Percentiles rank a stretch among this genome's conserved stretches.
Conservation (phyloP, 2,888 invertebrate species). For the Allophyes oxyacanthae region DNA sequence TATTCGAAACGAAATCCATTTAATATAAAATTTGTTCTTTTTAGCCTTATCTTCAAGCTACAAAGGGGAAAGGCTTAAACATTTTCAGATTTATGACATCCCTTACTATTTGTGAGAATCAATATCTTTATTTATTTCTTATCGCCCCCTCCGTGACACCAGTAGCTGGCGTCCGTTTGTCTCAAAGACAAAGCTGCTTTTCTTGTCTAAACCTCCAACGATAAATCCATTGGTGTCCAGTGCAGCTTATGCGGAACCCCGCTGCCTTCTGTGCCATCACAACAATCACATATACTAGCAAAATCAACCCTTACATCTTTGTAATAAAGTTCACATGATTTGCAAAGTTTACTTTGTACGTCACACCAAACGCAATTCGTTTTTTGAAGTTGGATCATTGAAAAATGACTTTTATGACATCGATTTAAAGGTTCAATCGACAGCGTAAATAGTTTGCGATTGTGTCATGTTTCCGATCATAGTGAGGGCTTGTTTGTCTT, state of each 20-base stretch:
- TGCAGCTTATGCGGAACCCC: constrained; percentile 73
- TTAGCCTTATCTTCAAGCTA: neutral
- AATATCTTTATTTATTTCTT: constrained; percentile 61
- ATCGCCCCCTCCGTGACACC: constrained; percentile 54
- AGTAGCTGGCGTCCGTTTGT: constrained; percentile 73
- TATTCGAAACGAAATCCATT: too few species aligned
- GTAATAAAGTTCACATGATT: constrained; percentile 7
- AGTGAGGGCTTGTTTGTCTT: constrained; percentile 59
- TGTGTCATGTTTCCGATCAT: constrained; percentile 54
- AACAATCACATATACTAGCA: constrained; percentile 12
- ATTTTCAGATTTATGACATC: constrained; percentile 44
- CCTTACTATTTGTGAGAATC: constrained; percentile 48
- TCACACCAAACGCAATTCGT: constrained; percentile 47
- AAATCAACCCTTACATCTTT: constrained; percentile 27
- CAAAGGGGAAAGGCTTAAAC: constrained; percentile 11
- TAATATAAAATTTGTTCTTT: too few species aligned
- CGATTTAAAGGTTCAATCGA: constrained; percentile 34
- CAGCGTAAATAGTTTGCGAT: constrained; percentile 35
- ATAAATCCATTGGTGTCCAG: constrained; percentile 84
- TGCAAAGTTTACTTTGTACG: constrained; percentile 35
- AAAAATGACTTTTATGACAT: constrained; percentile 39
- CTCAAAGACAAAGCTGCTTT: constrained; percentile 82
- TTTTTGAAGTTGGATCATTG: constrained; percentile 33
- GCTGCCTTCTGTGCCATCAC: constrained; percentile 55
- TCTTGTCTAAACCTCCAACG: constrained; percentile 79